Conservation (phyloP, 2,888 invertebrate species). For the Uropetala carovei region DNA sequence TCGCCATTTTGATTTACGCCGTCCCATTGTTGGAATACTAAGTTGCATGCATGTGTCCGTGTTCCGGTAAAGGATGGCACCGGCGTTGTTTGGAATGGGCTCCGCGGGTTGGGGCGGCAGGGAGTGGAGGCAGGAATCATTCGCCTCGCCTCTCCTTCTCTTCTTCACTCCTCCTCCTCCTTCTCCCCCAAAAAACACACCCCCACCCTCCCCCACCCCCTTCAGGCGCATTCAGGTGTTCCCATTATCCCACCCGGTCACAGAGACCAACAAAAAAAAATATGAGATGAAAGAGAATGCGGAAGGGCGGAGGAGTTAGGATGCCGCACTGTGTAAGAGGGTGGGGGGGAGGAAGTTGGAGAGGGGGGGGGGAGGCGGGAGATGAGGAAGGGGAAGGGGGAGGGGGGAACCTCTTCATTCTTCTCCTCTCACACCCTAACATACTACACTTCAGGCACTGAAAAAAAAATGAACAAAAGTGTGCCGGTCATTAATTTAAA, state of each 20-base stretch:
- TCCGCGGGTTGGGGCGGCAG: not conserved
- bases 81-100: constrained; percentile 23
- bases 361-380: not conserved
- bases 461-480: not conserved
- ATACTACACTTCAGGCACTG: not conserved
- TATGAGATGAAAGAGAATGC: not conserved
- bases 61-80: not conserved
- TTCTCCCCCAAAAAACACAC: too few relatives aligned
- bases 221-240: not conserved
- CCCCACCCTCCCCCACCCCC: not conserved
- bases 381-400: not conserved
- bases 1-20: constrained; percentile 34
- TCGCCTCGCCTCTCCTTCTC: too few relatives aligned
- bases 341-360: too few relatives aligned
- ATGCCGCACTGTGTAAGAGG: not conserved
- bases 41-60: constrained; percentile 28
- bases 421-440: not conserved
- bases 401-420: not conserved
- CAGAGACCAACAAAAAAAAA: not conserved
- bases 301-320: not conserved
- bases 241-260: not conserved
- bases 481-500: constrained; percentile 5
- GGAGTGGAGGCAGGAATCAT: too few relatives aligned
- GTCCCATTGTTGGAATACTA: constrained; percentile 28
- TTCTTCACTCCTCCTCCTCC: too few relatives aligned